Conservation (phyloP, 1,140 invertebrate species). For the Agrypnia vestita region DNA sequence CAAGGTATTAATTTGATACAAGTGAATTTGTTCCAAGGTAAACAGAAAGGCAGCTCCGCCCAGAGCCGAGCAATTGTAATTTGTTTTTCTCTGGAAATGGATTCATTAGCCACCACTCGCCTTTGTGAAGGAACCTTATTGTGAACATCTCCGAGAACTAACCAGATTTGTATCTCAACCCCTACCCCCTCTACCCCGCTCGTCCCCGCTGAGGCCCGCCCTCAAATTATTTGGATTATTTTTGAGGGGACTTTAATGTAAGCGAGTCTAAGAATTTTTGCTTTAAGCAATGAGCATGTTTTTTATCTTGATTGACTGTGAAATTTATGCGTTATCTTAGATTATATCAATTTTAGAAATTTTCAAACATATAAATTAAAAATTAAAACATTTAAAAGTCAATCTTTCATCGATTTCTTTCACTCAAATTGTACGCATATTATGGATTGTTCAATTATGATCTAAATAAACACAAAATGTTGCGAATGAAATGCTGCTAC, state of each 20-base stretch:
- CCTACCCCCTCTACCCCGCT: neutral
- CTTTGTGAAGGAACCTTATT: conserved; percentile 43
- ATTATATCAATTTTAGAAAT: no score
- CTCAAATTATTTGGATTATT: conserved; percentile 2
- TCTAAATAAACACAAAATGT: no score
- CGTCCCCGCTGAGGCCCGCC: neutral
- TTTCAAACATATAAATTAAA: no score
- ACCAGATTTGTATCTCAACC: conserved; percentile 35
- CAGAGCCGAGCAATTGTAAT: conserved; percentile 41
- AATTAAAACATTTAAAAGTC: no score
- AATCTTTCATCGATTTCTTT: no score
- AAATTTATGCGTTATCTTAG: no score
- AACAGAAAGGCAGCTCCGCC: conserved; percentile 19
- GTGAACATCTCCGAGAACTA: conserved; percentile 14
- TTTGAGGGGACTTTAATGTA: neutral
- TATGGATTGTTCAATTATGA: no score
- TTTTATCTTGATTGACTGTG: no score
- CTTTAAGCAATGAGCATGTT: no score
- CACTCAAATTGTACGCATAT: no score
- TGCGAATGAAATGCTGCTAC: no score
- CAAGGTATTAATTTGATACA: conserved; percentile 49
- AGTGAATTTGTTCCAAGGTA: conserved; percentile 45
- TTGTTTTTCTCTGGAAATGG: conserved; percentile 57
- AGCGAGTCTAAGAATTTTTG: no score
- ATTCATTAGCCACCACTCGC: conserved; percentile 53